Evolutionary conservation across 2,113 vertebrate genomes (phyloP).

Genomic region (Urocolius indicus): DNA sequence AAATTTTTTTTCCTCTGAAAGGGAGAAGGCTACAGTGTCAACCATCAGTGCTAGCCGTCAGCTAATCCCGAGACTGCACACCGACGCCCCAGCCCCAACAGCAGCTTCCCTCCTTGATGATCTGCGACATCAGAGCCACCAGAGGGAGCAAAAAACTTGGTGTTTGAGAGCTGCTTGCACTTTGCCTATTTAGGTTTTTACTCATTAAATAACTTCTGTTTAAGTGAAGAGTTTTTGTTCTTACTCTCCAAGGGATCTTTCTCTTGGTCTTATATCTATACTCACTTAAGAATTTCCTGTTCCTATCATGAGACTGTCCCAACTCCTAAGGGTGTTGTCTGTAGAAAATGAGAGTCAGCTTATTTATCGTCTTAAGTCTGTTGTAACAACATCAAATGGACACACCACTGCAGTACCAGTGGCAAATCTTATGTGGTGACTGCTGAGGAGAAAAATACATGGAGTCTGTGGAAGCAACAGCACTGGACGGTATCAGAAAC

Average conservation of each 20-base stretch:
- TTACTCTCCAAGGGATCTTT: not conserved
- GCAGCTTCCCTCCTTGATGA: not conserved
- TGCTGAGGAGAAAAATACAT: not conserved
- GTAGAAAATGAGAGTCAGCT: not conserved
- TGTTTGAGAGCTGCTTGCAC: not conserved
- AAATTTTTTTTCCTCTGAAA: not conserved
- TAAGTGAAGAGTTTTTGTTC: not conserved
- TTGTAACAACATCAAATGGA: not conserved
- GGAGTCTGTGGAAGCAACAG: not conserved
- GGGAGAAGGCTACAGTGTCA: not conserved
- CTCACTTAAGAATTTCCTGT: not conserved
- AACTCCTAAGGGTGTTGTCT: not conserved
- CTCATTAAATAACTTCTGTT: not conserved
- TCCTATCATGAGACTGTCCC: not conserved
- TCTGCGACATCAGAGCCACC: not conserved
- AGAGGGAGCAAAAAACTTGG: constrained; percentile 65
- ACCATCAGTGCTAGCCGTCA: not conserved
- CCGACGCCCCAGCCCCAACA: not conserved
- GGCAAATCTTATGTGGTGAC: not conserved
- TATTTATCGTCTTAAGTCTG: not conserved
- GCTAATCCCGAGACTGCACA: not conserved
- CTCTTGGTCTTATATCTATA: not conserved
- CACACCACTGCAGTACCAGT: not conserved
- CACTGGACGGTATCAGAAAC: not conserved
- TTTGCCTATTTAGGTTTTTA: not conserved